Evolutionary conservation across 2,888 invertebrate genomes (phyloP).

Genomic region (Meliscaeva auricollis): DNA sequence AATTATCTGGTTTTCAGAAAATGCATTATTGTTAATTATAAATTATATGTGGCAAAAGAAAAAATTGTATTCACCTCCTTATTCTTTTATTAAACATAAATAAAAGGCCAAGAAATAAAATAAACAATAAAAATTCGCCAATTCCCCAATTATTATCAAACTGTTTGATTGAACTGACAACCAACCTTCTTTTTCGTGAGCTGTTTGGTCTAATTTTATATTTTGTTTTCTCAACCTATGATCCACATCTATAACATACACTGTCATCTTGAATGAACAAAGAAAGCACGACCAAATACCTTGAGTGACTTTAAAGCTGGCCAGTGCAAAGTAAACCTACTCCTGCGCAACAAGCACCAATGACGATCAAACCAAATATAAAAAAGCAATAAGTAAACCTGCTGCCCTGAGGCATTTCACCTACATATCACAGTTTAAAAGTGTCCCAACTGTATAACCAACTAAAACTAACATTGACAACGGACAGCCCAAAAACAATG

Average conservation of each 20-base stretch:
- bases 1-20: too few relatives aligned
- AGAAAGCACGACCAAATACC: conserved; percentile 12
- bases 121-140: too few relatives aligned
- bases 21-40: too few relatives aligned
- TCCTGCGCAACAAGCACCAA: not conserved
- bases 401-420: conserved; percentile 25
- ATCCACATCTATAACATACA: conserved; percentile 1
- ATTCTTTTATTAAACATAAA: too few relatives aligned
- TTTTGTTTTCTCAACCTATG: conserved; percentile 38
- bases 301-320: not conserved
- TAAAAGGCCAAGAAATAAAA: too few relatives aligned
- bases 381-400: conserved; percentile 40
- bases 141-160: too few relatives aligned
- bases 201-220: conserved; percentile 19
- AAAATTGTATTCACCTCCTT: too few relatives aligned
- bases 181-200: not conserved
- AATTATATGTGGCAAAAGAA: too few relatives aligned
- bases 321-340: too few relatives aligned
- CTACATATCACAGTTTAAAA: not conserved
- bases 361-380: conserved; percentile 26
- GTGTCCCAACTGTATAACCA: not conserved
- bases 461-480: not conserved
- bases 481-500: conserved; percentile 17
- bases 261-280: conserved; percentile 43
- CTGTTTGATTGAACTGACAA: conserved; percentile 29